Evolutionary conservation across 2,113 vertebrate genomes (phyloP).

Genomic region (Dipodomys ordii): DNA sequence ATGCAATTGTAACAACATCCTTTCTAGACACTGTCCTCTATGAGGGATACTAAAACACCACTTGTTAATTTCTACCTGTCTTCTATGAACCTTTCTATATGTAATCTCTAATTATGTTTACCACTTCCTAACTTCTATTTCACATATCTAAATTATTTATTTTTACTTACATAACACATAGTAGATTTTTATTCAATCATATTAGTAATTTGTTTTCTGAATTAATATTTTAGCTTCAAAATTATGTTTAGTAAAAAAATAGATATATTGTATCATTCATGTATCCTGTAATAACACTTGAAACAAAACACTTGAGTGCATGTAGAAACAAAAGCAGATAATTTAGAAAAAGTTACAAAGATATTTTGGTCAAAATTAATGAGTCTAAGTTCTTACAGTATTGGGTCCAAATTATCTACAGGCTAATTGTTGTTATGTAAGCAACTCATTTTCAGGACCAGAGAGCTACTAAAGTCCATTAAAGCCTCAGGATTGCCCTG

Average conservation of each 20-base stretch:
- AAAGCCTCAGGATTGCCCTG: background rate
- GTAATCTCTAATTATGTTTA: background rate
- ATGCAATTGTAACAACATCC: rapidly evolving
- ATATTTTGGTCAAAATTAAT: background rate
- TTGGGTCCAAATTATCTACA: background rate
- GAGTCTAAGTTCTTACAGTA: background rate
- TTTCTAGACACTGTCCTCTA: rapidly evolving
- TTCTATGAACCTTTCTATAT: background rate
- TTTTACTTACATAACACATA: background rate
- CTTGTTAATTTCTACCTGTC: background rate
- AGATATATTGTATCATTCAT: background rate
- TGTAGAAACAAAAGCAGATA: background rate
- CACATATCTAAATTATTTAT: background rate
- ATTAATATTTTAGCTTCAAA: background rate
- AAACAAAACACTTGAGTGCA: background rate
- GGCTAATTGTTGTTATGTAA: background rate
- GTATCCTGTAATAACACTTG: background rate
- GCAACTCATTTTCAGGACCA: background rate
- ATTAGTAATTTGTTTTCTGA: background rate
- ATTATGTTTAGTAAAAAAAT: background rate
- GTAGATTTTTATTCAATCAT: background rate
- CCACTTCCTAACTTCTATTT: background rate
- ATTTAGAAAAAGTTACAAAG: background rate
- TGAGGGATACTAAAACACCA: rapidly evolving
- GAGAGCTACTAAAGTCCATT: background rate